phyloP scores from a whole-genome alignment of 2,888 invertebrate species.

The Drosophila borborema region DNA sequence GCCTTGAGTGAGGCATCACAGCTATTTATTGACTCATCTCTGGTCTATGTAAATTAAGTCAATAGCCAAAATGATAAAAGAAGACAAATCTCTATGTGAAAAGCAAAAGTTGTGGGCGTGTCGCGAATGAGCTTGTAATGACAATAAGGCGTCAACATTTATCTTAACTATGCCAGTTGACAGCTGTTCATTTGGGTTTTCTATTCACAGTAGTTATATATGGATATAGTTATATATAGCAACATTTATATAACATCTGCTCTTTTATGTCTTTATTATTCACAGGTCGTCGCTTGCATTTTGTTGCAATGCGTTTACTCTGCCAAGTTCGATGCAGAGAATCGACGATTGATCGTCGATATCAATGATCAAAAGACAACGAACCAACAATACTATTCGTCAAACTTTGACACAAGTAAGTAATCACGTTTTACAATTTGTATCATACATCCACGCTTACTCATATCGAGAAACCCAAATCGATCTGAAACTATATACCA shows the following conservation, averaged over 20 bases:
- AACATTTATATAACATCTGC: constrained; percentile 9
- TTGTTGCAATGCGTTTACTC: constrained; percentile 84
- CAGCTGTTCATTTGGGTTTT: constrained; percentile 8
- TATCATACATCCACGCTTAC: constrained; percentile 47
- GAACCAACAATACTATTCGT: constrained; percentile 91
- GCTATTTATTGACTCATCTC: constrained; percentile 43
- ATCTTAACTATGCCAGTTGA: constrained; percentile 15
- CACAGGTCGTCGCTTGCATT: constrained; percentile 85
- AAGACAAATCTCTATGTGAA: constrained; percentile 18
- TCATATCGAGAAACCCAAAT: constrained; percentile 24
- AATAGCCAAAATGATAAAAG: constrained; percentile 17
- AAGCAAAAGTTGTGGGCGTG: constrained; percentile 50
- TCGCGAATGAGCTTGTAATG: constrained; percentile 18
- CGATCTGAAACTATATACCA: constrained; percentile 16
- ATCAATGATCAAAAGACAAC: constrained; percentile 90
- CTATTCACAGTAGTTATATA: no score
- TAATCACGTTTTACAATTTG: constrained; percentile 70
- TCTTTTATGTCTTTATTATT: constrained; percentile 3
- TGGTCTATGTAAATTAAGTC: constrained; percentile 54
- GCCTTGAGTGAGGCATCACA: constrained; percentile 48
- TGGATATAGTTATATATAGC: not conserved
- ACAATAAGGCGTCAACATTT: constrained; percentile 33
- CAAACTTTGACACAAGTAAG: constrained; percentile 91
- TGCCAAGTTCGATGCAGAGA: constrained; percentile 82
- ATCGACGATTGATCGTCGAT: constrained; percentile 89